Base-by-base conservation (phyloP, 2,797 vertebrate species). In the Octomys mimax region DNA sequence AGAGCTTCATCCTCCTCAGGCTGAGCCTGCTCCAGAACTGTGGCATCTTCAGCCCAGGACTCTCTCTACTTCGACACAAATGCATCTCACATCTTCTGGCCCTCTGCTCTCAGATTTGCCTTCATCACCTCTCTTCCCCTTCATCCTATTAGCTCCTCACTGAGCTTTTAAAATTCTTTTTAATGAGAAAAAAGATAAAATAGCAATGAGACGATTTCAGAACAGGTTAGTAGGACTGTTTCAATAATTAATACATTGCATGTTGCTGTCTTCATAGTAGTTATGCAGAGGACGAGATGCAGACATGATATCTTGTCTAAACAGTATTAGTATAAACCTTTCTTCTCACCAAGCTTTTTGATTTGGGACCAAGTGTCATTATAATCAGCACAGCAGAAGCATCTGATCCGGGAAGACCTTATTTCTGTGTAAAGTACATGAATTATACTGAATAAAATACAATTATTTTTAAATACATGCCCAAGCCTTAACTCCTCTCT, bases 391-490 rank as follows among this genome's bases (percentile, higher is more conserved):
- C 9, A 54, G 39, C 28, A 92, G 24, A 26, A 24, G 28, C 28
- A 19, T 8, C 57, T 46, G 24, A 80, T 62, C 83, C 42, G 91
- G 59, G 59, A 91, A 87, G 28, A 9, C 13, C 68, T 62, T 87
- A 42, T 87, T 91, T 94, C 59, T 89, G 6, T 73, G 84, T 28
- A 84, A 93, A 70, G 42, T 2, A 85, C 31, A 85, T 79, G 79
- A 82, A 83, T 28, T 49, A 57, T 36, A 21, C 68, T 77, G 18
- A 49, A 49, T 33, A 54, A 61, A 88, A 36, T 52, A 57, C 3
- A 87, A 57, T 0, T 61, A n/a, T 39, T 93, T 12, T 11, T 78
- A 82, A 82, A 88, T 18, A 1, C 6, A 70, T 19, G 4, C 66
- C 9, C 84, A 78, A 71, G 8, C 16, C n/a, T 82, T 3, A 28